A percentile compares a stretch with the other conserved stretches of the same genome.
Evolutionary conservation across 1,140 invertebrate species (phyloP).

Genomic region (Hylaeus anthracinus): DNA sequence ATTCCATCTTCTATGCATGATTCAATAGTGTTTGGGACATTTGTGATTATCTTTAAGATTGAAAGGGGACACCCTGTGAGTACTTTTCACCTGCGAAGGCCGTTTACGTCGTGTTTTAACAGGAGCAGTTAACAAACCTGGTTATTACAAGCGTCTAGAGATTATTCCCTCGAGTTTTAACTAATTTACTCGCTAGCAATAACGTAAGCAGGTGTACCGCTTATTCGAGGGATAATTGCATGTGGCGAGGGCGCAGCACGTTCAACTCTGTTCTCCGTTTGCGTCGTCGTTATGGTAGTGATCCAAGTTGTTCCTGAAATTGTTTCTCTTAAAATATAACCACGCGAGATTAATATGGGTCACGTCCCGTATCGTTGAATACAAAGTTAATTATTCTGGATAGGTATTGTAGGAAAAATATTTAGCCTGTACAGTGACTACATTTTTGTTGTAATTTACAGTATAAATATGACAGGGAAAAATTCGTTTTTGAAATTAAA

Average conservation of each 20-base stretch:
- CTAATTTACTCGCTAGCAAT: slow-evolving; percentile 1
- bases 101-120: neutral
- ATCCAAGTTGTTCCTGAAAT: neutral
- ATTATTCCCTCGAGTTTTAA: slow-evolving; percentile 29
- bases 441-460: too few relatives aligned
- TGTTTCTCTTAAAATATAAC: neutral
- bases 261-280: neutral
- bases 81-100: neutral
- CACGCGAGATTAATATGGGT: neutral
- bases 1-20: too few relatives aligned
- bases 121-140: slow-evolving; percentile 21
- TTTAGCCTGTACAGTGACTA: too few relatives aligned
- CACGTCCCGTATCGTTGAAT: neutral
- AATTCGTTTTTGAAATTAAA: too few relatives aligned
- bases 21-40: too few relatives aligned
- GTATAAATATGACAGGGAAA: too few relatives aligned
- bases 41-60: too few relatives aligned
- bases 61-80: too few relatives aligned
- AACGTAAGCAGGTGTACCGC: slow-evolving; percentile 7
- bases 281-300: neutral
- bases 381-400: neutral
- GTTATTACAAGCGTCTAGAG: slow-evolving; percentile 15
- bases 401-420: neutral
- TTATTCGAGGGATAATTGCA: slow-evolving; percentile 11
- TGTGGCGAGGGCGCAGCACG: neutral